These are phyloP conservation scores for Syngnathus rostellatus DNA, from an alignment of 2,797 vertebrate species.

Conservation along the genomic window DNA sequence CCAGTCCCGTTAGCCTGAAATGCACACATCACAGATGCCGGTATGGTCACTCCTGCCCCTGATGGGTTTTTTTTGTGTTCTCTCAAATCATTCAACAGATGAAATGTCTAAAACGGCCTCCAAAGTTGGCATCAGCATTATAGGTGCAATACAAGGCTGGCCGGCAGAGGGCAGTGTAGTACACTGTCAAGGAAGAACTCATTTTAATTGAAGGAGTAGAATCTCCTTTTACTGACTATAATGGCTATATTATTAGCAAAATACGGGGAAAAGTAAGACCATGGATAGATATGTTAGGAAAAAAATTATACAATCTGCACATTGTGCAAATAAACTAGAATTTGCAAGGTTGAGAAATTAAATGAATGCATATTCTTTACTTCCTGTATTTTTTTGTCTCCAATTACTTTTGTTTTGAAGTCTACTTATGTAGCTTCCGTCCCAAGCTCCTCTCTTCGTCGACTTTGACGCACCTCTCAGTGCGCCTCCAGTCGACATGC, in stretches of 20 bases:
- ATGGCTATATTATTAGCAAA: not conserved
- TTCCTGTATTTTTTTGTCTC: not conserved
- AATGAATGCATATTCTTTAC: not conserved
- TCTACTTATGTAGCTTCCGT: not conserved
- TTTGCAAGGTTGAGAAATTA: not conserved
- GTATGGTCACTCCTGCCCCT: not conserved
- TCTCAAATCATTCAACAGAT: too few relatives aligned
- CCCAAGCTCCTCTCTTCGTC: not conserved
- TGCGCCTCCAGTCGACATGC: not conserved
- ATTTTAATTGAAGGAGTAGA: not conserved
- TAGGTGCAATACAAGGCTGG: slow-evolving; percentile 1
- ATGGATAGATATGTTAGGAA: not conserved
- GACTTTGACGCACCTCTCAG: not conserved
- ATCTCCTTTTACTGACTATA: not conserved
- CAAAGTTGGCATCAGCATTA: too few relatives aligned
- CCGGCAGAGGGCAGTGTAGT: slow-evolving; percentile 34
- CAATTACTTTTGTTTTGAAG: slow-evolving; percentile 6
- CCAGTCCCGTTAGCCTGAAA: too few relatives aligned
- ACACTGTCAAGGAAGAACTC: not conserved
- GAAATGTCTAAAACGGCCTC: too few relatives aligned
- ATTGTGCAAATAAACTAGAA: not conserved
- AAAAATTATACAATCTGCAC: too few relatives aligned
- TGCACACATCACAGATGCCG: slow-evolving; percentile 12
- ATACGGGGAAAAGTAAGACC: not conserved
- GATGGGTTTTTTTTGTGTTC: too few relatives aligned